These are phyloP conservation scores for Pomacea maculata DNA, from an alignment of 1,140 invertebrate species.

Conservation along the genomic window DNA sequence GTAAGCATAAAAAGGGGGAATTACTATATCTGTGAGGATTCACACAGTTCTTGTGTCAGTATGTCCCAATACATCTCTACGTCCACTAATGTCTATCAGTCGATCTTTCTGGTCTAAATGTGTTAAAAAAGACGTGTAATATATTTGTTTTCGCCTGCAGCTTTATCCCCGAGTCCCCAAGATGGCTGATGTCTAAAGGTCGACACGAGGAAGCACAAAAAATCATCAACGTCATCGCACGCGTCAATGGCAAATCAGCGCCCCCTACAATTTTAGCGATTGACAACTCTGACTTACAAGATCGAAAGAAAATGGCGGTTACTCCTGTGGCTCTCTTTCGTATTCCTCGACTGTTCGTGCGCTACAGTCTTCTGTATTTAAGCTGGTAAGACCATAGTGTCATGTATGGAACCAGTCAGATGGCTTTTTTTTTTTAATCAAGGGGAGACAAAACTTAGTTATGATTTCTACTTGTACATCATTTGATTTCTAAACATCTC, in stretches of 20 bases:
- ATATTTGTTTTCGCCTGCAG: conserved; percentile 18
- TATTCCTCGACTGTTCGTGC: conserved; percentile 21
- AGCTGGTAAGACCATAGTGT: conserved; percentile 34
- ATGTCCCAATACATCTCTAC: too few species aligned
- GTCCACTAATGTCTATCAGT: too few species aligned
- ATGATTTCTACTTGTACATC: not conserved
- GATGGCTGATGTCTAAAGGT: conserved; percentile 47
- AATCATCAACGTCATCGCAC: conserved; percentile 38
- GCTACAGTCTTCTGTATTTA: conserved; percentile 37
- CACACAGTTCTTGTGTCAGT: too few species aligned
- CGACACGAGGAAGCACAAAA: conserved; percentile 43
- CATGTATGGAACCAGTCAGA: not conserved
- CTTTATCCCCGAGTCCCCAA: conserved; percentile 52
- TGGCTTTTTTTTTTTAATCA: too few species aligned
- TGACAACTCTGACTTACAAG: not conserved
- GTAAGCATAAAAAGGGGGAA: conserved; percentile 21
- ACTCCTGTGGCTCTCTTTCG: conserved; percentile 30
- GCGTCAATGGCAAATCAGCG: conserved; percentile 32
- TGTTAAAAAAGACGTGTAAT: too few species aligned
- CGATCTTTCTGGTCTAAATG: too few species aligned
- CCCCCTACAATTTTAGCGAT: not conserved
- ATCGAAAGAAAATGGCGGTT: not conserved
- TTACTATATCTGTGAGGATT: too few species aligned
- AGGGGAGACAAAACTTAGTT: not conserved
- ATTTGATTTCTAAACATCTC: not conserved